Conservation (phyloP, 2,113 vertebrate genomes). For the Tauraco erythrolophus region DNA sequence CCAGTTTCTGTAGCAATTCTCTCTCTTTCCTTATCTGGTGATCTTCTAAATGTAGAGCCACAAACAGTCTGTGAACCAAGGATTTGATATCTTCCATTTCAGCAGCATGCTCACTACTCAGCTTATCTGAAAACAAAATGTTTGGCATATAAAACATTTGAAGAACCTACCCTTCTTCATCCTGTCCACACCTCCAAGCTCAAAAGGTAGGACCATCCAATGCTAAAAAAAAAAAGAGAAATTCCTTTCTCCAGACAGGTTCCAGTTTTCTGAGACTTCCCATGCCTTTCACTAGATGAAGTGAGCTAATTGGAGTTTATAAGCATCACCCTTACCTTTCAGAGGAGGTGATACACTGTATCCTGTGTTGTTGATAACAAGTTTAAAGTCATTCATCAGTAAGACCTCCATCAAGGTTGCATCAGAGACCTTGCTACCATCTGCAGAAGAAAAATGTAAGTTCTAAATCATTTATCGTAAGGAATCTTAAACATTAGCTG, state of each 20-base stretch:
- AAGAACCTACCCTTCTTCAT: background rate
- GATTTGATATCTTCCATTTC: slow-evolving; percentile 82
- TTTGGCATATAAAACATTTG: background rate
- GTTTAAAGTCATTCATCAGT: slow-evolving; percentile 86
- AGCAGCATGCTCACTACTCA: slow-evolving; percentile 65
- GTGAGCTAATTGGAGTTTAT: background rate
- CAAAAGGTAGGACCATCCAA: background rate
- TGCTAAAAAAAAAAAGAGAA: background rate
- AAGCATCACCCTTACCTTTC: slow-evolving; percentile 75
- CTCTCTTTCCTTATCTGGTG: slow-evolving; percentile 84
- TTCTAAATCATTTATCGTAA: background rate
- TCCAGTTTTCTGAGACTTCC: background rate
- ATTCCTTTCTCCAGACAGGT: background rate
- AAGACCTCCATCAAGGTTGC: slow-evolving; percentile 83
- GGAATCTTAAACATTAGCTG: background rate
- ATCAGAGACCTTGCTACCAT: slow-evolving; percentile 81
- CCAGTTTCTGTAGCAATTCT: slow-evolving; percentile 82
- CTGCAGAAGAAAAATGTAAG: slow-evolving; percentile 72
- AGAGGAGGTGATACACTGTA: slow-evolving; percentile 78
- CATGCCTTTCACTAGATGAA: background rate
- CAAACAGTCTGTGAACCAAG: slow-evolving; percentile 87
- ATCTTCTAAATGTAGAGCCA: slow-evolving; percentile 82
- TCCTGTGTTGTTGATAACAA: slow-evolving; percentile 81
- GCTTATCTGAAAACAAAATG: slow-evolving; percentile 65
- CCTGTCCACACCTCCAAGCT: background rate